phyloP scores from a whole-genome alignment of 2,888 invertebrate species.

The Sinelater perroti region DNA sequence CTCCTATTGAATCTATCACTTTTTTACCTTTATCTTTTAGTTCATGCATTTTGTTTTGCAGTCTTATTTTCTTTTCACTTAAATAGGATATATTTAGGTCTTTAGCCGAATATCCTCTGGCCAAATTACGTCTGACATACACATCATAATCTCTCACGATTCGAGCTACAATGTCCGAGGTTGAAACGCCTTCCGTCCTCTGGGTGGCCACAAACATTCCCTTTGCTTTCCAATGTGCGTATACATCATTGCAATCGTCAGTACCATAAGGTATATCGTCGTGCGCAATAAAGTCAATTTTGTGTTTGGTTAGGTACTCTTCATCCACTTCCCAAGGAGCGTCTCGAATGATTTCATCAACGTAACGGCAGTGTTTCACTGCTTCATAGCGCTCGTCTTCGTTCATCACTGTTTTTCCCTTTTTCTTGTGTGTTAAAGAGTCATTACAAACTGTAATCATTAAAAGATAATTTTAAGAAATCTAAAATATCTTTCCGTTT shows the following conservation, averaged over 20 bases:
- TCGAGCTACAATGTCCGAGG: constrained; percentile 96
- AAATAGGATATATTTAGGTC: constrained; percentile 98
- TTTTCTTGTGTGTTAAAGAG: constrained; percentile 86
- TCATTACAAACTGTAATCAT: constrained; percentile 85
- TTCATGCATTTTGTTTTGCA: constrained; percentile 97
- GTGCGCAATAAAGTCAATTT: constrained; percentile 99
- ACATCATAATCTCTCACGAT: constrained; percentile 99
- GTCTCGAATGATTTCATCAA: constrained; percentile 92
- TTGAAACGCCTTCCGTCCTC: constrained; percentile 93
- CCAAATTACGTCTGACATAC: constrained; percentile 95
- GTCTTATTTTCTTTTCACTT: constrained; percentile 94
- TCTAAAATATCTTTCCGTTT: constrained; percentile 51
- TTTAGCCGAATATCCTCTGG: constrained; percentile 97
- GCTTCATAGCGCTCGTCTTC: constrained; percentile 96
- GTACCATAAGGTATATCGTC: constrained; percentile 97
- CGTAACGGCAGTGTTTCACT: constrained; percentile 98
- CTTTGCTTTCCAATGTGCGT: constrained; percentile 88
- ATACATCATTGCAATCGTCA: constrained; percentile 84
- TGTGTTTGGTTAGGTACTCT: constrained; percentile 88
- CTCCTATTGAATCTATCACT: constrained; percentile 83
- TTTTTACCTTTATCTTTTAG: constrained; percentile 92
- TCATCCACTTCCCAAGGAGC: constrained; percentile 97
- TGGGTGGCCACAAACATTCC: constrained; percentile 99
- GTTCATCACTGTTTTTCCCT: constrained; percentile 96
- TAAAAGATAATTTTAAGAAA: constrained; percentile 1